Conservation (phyloP, 2,113 vertebrate genomes). For the Cettia cetti region DNA sequence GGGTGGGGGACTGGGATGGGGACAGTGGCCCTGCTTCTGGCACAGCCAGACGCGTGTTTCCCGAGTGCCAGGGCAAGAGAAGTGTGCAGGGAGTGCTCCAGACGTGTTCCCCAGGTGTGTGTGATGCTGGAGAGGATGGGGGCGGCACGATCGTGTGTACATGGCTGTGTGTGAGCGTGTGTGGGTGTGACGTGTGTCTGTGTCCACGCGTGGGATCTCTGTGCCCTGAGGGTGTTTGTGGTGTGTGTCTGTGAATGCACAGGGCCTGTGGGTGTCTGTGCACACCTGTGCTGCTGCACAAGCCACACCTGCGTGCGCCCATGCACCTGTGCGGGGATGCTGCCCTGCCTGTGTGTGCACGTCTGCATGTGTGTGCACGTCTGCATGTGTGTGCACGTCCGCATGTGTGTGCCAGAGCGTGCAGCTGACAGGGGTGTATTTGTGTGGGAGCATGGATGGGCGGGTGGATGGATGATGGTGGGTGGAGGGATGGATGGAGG, state of each 20-base stretch:
- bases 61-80: accelerated
- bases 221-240: neutral
- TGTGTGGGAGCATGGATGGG: neutral
- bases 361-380: neutral
- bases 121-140: too few relatives aligned
- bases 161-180: accelerated
- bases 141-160: too few relatives aligned
- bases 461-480: too few relatives aligned
- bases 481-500: neutral
- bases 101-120: accelerated
- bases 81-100: accelerated
- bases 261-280: neutral
- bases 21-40: accelerated
- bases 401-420: too few relatives aligned
- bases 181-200: neutral
- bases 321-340: neutral
- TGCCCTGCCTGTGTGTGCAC: neutral
- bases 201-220: neutral
- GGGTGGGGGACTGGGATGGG: neutral
- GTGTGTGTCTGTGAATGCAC: neutral
- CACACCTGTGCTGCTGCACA: neutral
- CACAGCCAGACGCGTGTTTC: accelerated
- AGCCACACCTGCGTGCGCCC: neutral
- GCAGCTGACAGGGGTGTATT: neutral
- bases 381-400: too few relatives aligned